Evolutionary conservation across 1,140 invertebrate species (phyloP).

Genomic region (Calephelis nemesis): DNA sequence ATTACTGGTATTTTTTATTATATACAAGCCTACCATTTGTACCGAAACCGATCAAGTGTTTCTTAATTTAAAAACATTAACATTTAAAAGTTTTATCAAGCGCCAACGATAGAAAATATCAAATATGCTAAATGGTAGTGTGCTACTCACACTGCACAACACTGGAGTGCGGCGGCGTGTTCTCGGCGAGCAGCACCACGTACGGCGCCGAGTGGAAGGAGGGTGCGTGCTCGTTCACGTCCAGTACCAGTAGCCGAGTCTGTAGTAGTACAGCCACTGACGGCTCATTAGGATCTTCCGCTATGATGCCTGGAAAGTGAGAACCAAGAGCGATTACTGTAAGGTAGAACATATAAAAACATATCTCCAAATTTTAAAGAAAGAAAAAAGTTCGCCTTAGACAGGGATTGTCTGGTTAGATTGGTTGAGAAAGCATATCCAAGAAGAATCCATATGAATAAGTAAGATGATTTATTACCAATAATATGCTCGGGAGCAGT

Average conservation of each 20-base stretch:
- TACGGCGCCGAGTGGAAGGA: constrained; percentile 92
- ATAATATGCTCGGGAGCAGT: constrained; percentile 85
- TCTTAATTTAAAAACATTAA: no score
- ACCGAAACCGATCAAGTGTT: no score
- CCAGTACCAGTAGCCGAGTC: constrained; percentile 89
- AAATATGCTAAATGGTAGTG: no score
- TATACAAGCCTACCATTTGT: no score
- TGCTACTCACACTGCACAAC: constrained; percentile 83
- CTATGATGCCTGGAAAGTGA: constrained; percentile 81
- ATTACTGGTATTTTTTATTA: no score
- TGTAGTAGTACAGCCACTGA: constrained; percentile 86
- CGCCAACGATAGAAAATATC: no score
- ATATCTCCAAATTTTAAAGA: no score
- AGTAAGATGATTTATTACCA: constrained; percentile 43
- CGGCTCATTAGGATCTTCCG: constrained; percentile 89
- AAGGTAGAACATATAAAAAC: not conserved
- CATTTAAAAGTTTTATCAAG: no score
- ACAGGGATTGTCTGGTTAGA: no score
- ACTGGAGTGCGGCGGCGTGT: constrained; percentile 87
- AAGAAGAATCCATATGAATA: no score
- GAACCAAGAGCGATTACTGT: not conserved
- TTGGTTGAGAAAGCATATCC: no score
- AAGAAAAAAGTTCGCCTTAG: no score
- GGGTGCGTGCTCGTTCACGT: constrained; percentile 95
- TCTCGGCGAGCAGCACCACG: constrained; percentile 88